phyloP scores from a whole-genome alignment of 2,797 vertebrate genomes.

The Borostomias antarcticus region DNA sequence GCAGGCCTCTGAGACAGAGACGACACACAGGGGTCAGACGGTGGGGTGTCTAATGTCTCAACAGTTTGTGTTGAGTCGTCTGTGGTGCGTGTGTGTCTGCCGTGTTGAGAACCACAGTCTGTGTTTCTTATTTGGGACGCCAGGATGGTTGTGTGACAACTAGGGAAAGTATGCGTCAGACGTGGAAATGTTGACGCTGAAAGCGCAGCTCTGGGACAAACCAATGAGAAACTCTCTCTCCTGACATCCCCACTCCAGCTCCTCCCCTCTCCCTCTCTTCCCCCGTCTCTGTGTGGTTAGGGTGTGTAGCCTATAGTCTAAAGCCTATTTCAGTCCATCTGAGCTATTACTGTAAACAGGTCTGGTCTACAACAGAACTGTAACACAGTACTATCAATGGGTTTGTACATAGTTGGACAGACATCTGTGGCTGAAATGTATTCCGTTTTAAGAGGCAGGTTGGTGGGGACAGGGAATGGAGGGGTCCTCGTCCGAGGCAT shows the following conservation, averaged over 20 bases:
- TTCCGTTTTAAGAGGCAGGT: background rate
- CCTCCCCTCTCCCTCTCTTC: background rate
- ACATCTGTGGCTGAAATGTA: background rate
- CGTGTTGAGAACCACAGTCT: constrained; percentile 5
- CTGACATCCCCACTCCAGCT: background rate
- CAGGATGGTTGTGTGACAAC: constrained; percentile 30
- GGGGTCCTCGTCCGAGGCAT: background rate
- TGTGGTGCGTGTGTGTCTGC: constrained; percentile 11
- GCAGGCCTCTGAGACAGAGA: constrained; percentile 83
- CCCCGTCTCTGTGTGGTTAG: background rate
- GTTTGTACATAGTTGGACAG: background rate
- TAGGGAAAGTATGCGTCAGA: constrained; percentile 16
- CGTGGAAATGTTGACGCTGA: constrained; percentile 30
- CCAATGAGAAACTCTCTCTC: background rate
- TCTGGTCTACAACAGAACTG: background rate
- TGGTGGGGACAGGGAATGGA: background rate
- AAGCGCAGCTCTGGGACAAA: constrained; percentile 25
- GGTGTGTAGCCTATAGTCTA: background rate
- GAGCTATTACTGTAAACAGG: too few species aligned
- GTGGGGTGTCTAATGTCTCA: constrained; percentile 1
- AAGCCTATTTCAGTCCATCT: background rate
- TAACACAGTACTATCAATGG: background rate
- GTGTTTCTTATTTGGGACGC: constrained; percentile 32
- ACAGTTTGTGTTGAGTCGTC: background rate
- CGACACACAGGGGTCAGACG: constrained; percentile 11